These are phyloP conservation scores for Ischnura elegans DNA, from an alignment of 2,888 invertebrate species.

Conservation along the genomic window DNA sequence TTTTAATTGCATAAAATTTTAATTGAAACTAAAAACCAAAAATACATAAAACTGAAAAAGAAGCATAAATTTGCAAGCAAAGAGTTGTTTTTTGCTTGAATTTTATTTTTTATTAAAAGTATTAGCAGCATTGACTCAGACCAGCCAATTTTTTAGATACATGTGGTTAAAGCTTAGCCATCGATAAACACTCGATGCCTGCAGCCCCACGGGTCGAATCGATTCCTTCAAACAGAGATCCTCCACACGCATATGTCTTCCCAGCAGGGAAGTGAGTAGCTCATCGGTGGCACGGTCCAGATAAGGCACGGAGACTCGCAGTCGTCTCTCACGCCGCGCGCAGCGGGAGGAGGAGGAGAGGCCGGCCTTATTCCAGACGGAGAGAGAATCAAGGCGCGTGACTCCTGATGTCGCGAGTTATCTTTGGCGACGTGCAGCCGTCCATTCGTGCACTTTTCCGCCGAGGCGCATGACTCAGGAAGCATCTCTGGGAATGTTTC, in stretches of 20 bases:
- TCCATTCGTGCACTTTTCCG: background rate
- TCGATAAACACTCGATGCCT: too few species aligned
- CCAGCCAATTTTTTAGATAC: too few species aligned
- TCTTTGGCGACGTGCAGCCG: background rate
- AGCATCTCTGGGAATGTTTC: background rate
- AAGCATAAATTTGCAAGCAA: too few species aligned
- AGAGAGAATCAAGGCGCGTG: constrained; percentile 24
- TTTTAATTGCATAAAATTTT: too few species aligned
- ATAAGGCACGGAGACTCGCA: background rate
- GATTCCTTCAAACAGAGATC: background rate
- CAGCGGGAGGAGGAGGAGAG: background rate
- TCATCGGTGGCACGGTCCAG: background rate
- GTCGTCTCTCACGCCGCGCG: background rate
- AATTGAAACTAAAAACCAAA: too few species aligned
- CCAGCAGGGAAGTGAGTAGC: background rate
- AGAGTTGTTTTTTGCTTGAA: too few species aligned
- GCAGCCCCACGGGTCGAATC: background rate
- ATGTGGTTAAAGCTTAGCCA: too few species aligned
- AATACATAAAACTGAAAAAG: too few species aligned
- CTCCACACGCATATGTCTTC: too few species aligned
- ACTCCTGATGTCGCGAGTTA: background rate
- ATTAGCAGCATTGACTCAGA: too few species aligned
- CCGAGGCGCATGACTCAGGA: background rate
- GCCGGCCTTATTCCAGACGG: background rate
- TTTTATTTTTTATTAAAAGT: too few species aligned